Evolutionary conservation across 2,888 invertebrate genomes (phyloP).

Genomic region (Lydus trimaculatus): DNA sequence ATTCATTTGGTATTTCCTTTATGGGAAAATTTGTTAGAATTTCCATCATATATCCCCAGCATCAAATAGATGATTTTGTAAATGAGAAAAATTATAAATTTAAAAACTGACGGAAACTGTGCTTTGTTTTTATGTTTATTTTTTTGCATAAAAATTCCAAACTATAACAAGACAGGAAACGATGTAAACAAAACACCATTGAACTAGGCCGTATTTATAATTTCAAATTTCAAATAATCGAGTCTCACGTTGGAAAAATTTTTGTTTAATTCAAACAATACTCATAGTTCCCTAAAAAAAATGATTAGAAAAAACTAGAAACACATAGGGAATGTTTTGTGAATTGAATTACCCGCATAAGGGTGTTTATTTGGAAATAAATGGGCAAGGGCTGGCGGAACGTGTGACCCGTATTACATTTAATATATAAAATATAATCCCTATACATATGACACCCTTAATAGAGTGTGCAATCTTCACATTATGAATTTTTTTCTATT

Average conservation of each 20-base stretch:
- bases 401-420: conserved; percentile 43
- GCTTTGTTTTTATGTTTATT: neutral
- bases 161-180: neutral
- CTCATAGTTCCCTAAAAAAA: neutral
- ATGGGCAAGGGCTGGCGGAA: conserved; percentile 30
- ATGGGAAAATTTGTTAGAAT: conserved; percentile 12
- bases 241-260: neutral
- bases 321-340: neutral
- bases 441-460: conserved; percentile 4
- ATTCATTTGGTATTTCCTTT: conserved; percentile 25
- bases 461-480: neutral
- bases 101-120: neutral
- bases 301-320: neutral
- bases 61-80: neutral
- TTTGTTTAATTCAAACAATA: neutral
- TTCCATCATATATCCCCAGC: neutral
- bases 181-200: neutral
- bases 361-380: conserved; percentile 32
- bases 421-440: conserved; percentile 4
- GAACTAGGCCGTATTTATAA: neutral
- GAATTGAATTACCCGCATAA: conserved; percentile 34
- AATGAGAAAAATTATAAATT: neutral
- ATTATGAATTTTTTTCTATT: neutral
- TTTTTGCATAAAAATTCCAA: neutral
- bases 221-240: neutral